phyloP scores from a whole-genome alignment of 2,113 vertebrate species.

The Cebidichthys violaceus region DNA sequence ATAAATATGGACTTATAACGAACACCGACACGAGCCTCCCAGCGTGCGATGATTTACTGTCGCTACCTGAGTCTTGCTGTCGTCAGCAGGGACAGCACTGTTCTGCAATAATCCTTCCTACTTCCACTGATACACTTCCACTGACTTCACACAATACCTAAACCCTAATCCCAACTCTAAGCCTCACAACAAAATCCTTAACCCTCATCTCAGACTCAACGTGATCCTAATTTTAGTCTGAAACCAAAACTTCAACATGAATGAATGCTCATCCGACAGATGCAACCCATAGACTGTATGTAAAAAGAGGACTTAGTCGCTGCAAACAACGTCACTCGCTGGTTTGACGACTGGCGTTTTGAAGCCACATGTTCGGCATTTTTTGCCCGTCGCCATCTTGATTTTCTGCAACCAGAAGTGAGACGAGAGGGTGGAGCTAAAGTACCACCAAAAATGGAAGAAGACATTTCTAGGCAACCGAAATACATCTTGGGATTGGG shows the following conservation, averaged over 20 bases:
- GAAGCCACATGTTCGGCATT: neutral
- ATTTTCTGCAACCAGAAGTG: no score
- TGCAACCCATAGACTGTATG: no score
- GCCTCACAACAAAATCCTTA: neutral
- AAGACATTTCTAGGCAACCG: no score
- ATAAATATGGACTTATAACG: constrained; percentile 38
- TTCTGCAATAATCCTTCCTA: constrained; percentile 6
- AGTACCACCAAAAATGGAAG: no score
- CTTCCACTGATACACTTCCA: constrained; percentile 18
- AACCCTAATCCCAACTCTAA: neutral
- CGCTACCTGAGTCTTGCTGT: constrained; percentile 21
- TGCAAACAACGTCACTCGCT: neutral
- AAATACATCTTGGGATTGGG: no score
- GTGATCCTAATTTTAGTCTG: neutral
- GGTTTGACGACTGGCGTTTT: neutral
- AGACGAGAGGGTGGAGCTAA: no score
- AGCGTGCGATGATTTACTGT: constrained; percentile 38
- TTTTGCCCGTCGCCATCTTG: no score
- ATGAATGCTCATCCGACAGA: no score
- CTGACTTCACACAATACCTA: constrained; percentile 20
- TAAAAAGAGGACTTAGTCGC: no score
- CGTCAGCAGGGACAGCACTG: constrained; percentile 22
- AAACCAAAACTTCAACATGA: neutral
- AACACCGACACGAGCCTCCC: constrained; percentile 29
- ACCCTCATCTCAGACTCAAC: neutral